Evolutionary conservation across 2,888 invertebrate genomes (phyloP).

Genomic region (Escarpia spicata): DNA sequence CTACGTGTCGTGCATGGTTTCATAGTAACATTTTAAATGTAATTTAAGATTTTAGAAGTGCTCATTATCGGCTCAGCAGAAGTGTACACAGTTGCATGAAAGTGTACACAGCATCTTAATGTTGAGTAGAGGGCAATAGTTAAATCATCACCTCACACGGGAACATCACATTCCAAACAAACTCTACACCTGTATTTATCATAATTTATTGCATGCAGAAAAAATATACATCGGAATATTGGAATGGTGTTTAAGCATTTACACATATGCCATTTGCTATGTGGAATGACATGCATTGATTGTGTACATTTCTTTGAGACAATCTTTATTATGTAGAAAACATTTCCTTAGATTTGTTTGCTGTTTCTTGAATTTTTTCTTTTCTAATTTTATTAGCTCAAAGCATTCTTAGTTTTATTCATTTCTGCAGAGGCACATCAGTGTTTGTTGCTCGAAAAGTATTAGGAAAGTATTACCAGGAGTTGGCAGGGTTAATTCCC

Average conservation of each 20-base stretch:
- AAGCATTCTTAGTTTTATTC: not conserved
- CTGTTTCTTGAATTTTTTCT: too few relatives aligned
- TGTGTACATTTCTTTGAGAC: too few relatives aligned
- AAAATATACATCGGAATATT: too few relatives aligned
- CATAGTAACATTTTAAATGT: not conserved
- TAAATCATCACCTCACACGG: too few relatives aligned
- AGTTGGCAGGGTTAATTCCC: not conserved
- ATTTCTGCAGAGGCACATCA: not conserved
- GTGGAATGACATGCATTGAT: too few relatives aligned
- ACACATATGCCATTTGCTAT: too few relatives aligned
- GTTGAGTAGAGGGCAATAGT: too few relatives aligned
- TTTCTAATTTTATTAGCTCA: too few relatives aligned
- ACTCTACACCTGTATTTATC: too few relatives aligned
- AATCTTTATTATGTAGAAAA: not conserved
- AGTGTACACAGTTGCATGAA: not conserved
- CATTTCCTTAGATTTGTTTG: not conserved
- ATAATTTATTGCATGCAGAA: too few relatives aligned
- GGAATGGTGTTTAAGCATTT: too few relatives aligned
- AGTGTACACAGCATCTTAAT: not conserved
- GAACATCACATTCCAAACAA: too few relatives aligned
- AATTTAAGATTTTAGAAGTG: not conserved
- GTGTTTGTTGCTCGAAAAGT: not conserved
- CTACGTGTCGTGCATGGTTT: not conserved
- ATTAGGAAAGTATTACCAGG: not conserved
- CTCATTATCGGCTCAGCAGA: not conserved